These are phyloP conservation scores for Cyaniris semiargus DNA, from an alignment of 2,888 invertebrate genomes.

Conservation along the genomic window DNA sequence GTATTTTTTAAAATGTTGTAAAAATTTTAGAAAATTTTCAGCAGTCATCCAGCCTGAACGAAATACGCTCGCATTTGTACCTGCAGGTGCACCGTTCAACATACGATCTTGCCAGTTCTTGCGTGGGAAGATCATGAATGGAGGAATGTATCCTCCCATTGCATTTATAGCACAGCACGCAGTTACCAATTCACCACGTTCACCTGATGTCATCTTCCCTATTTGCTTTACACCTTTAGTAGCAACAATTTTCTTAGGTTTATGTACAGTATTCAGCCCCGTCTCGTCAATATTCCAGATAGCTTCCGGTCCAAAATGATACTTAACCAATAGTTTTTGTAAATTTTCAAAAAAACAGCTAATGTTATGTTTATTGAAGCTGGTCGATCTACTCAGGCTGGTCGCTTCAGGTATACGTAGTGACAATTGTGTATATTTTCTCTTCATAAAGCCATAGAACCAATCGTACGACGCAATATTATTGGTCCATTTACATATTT, in stretches of 20 bases:
- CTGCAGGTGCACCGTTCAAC: slow-evolving; percentile 49
- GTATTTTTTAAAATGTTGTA: slow-evolving; percentile 46
- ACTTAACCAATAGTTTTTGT: no score
- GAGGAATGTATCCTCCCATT: slow-evolving; percentile 52
- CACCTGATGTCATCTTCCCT: slow-evolving; percentile 16
- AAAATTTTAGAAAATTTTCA: slow-evolving; percentile 48
- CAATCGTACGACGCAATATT: slow-evolving; percentile 20
- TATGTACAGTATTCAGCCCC: slow-evolving; percentile 23
- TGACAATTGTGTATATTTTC: slow-evolving; percentile 24
- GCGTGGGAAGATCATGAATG: slow-evolving; percentile 48
- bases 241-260: slow-evolving; percentile 25
- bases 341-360: no score
- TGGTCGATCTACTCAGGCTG: slow-evolving; percentile 15
- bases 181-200: slow-evolving; percentile 26
- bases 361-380: no score
- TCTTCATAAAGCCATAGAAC: slow-evolving; percentile 27
- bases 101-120: slow-evolving; percentile 46
- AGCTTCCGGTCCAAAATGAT: slow-evolving; percentile 19
- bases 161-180: slow-evolving; percentile 47
- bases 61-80: slow-evolving; percentile 38
- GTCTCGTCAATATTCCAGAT: slow-evolving; percentile 27
- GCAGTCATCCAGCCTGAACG: slow-evolving; percentile 52
- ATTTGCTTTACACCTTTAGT: slow-evolving; percentile 21
- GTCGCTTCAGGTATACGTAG: slow-evolving; percentile 27
- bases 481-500: slow-evolving; percentile 14